Evolutionary conservation across 2,888 invertebrate species (phyloP).

Genomic region (Nymphalis c-album): DNA sequence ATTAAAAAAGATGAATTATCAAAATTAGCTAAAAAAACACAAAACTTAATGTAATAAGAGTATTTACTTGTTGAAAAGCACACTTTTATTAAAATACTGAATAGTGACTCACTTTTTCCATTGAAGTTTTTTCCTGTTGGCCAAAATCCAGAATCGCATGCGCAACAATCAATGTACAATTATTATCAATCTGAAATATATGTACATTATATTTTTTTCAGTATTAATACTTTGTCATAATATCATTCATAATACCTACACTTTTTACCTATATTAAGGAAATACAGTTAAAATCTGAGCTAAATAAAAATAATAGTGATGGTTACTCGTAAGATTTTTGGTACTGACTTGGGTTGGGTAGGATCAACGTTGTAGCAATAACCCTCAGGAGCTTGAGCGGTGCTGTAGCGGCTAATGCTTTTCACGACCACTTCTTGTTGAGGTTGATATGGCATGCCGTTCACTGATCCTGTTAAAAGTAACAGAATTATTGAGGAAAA

Average conservation of each 20-base stretch:
- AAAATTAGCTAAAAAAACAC: too few relatives aligned
- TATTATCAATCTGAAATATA: conserved; percentile 41
- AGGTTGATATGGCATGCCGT: conserved; percentile 73
- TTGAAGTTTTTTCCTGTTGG: conserved; percentile 90
- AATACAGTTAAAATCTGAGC: too few relatives aligned
- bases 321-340: too few relatives aligned
- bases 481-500: neutral
- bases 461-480: conserved; percentile 59
- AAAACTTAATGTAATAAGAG: too few relatives aligned
- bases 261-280: too few relatives aligned
- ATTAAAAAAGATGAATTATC: too few relatives aligned
- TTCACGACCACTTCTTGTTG: conserved; percentile 76
- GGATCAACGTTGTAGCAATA: conserved; percentile 80
- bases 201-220: neutral
- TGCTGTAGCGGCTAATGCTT: conserved; percentile 76
- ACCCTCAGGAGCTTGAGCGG: conserved; percentile 71
- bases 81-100: neutral
- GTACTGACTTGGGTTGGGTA: conserved; percentile 75
- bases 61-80: too few relatives aligned
- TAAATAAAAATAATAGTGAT: neutral
- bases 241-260: neutral
- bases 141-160: conserved; percentile 71
- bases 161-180: conserved; percentile 55
- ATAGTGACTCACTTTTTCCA: conserved; percentile 95
- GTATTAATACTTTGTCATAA: neutral